Conservation (phyloP, 2,888 invertebrate genomes). For the Caenorhabditis macrosperma region DNA sequence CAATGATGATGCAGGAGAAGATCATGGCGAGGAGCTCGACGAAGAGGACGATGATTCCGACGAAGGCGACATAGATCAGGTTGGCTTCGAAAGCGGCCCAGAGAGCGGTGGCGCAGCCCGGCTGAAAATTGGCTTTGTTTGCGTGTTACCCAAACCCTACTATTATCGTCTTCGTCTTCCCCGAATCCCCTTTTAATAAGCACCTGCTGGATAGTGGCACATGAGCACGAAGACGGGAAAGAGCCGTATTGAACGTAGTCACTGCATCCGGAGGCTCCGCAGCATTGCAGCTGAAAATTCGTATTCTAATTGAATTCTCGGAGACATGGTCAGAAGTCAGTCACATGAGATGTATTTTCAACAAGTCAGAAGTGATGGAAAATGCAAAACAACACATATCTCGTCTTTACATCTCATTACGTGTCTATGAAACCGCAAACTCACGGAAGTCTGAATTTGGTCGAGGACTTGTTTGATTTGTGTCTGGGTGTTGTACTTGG, state of each 20-base stretch:
- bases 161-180: neutral
- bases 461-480: constrained; percentile 55
- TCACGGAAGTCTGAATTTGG: constrained; percentile 62
- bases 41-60: constrained; percentile 62
- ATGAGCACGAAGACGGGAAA: constrained; percentile 52
- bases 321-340: constrained; percentile 1
- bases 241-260: constrained; percentile 59
- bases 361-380: neutral
- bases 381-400: neutral
- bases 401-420: neutral
- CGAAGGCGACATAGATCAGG: constrained; percentile 62
- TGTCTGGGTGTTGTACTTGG: constrained; percentile 57
- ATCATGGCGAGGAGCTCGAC: constrained; percentile 70
- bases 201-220: constrained; percentile 50
- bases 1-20: constrained; percentile 66
- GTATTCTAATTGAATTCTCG: constrained; percentile 15
- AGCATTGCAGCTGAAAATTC: constrained; percentile 69
- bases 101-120: constrained; percentile 63
- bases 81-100: constrained; percentile 60
- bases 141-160: neutral
- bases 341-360: neutral
- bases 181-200: neutral
- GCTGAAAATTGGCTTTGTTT: constrained; percentile 52
- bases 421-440: constrained; percentile 6
- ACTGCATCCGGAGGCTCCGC: constrained; percentile 68